Evolutionary conservation across 2,797 vertebrate species (phyloP).

Genomic region (Myioborus melanocephalus): DNA sequence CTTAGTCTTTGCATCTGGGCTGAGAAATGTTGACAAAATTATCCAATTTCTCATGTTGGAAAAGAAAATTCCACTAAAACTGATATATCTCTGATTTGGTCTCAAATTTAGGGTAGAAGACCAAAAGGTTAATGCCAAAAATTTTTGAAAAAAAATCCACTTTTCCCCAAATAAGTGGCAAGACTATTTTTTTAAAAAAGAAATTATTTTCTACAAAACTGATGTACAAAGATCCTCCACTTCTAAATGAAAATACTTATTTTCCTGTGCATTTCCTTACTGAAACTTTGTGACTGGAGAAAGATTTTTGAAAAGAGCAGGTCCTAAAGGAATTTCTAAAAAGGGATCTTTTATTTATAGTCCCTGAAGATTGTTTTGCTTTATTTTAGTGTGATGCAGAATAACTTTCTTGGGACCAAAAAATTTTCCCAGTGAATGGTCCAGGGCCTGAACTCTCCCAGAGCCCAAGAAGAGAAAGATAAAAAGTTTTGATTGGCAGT

Average conservation of each 20-base stretch:
- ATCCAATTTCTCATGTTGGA: fast-evolving
- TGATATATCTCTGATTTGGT: background rate
- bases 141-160: background rate
- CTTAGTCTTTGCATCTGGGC: background rate
- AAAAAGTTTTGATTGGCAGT: fast-evolving
- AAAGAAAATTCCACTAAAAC: background rate
- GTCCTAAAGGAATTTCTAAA: background rate
- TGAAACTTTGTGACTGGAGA: background rate
- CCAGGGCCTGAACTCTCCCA: background rate
- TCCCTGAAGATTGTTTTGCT: background rate
- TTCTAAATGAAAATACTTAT: background rate
- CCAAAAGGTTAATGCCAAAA: fast-evolving
- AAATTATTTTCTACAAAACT: background rate
- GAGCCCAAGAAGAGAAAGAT: background rate
- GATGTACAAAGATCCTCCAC: background rate
- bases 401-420: background rate
- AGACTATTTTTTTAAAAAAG: background rate
- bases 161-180: background rate
- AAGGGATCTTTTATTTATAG: background rate
- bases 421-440: background rate
- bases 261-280: background rate
- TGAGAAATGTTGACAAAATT: background rate
- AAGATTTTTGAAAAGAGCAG: fast-evolving
- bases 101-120: background rate
- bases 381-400: background rate